Percentiles rank a stretch among this genome's conserved stretches.
Conservation (phyloP, 2,888 invertebrate genomes). For the Heliconius ethilla region DNA sequence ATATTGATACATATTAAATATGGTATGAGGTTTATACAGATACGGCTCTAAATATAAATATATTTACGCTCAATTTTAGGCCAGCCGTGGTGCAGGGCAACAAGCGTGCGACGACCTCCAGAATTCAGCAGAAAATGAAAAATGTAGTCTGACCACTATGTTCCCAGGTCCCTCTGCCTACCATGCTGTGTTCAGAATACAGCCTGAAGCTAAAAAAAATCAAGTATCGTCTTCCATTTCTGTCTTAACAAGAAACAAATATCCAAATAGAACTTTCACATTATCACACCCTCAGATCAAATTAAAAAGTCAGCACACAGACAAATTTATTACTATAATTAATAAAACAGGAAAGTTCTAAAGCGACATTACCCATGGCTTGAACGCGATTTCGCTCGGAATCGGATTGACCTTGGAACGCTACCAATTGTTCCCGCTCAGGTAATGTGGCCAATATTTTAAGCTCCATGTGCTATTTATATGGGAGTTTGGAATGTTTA, state of each 20-base stretch:
- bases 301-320: constrained; percentile 23
- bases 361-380: constrained; percentile 34
- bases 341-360: constrained; percentile 36
- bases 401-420: constrained; percentile 47
- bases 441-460: constrained; percentile 35
- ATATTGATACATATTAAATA: too few species aligned
- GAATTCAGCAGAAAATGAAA: too few species aligned
- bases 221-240: too few species aligned
- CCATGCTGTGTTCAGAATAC: too few species aligned
- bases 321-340: constrained; percentile 31
- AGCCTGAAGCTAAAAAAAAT: too few species aligned
- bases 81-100: too few species aligned
- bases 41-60: too few species aligned
- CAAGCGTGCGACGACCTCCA: too few species aligned
- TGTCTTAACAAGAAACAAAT: neutral
- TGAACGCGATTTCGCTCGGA: constrained; percentile 40
- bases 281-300: constrained; percentile 7
- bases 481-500: neutral
- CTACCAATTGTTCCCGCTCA: constrained; percentile 41
- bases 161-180: too few species aligned
- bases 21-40: too few species aligned
- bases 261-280: constrained; percentile 6
- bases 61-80: too few species aligned
- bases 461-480: constrained; percentile 11
- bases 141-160: too few species aligned